A percentile compares a stretch with the other conserved stretches of the same genome.
Evolutionary conservation across 2,888 invertebrate species (phyloP).

Genomic region (Platypus cylindrus): DNA sequence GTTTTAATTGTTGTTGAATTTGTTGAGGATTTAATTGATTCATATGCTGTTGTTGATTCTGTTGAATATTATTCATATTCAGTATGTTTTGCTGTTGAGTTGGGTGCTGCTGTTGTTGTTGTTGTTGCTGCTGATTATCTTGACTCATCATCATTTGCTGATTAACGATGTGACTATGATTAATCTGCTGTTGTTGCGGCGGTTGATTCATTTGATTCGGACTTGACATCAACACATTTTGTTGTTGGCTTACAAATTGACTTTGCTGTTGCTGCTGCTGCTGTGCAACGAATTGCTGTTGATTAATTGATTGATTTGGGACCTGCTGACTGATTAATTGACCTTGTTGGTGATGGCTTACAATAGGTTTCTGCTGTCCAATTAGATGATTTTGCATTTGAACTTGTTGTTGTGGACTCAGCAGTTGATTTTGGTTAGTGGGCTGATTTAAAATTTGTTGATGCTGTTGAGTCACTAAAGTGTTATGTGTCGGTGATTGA

Average conservation of each 20-base stretch:
- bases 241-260: constrained; percentile 5
- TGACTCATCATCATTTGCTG: constrained; percentile 12
- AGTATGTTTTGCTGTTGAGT: no score
- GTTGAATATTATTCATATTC: constrained; percentile 25
- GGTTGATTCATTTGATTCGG: constrained; percentile 6
- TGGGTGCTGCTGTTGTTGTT: constrained; percentile 23
- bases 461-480: no score
- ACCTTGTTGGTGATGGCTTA: constrained; percentile 27
- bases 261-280: constrained; percentile 10
- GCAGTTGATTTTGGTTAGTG: constrained; percentile 7
- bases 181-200: constrained; percentile 6
- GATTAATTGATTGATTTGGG: constrained; percentile 10
- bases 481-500: neutral
- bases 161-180: constrained; percentile 8
- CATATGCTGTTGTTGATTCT: constrained; percentile 11
- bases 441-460: no score
- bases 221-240: no score
- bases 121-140: constrained; percentile 6
- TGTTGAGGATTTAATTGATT: constrained; percentile 24
- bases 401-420: constrained; percentile 8
- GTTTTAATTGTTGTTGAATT: constrained; percentile 23
- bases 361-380: constrained; percentile 28
- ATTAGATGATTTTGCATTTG: constrained; percentile 27
- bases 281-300: constrained; percentile 14
- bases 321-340: constrained; percentile 2